Percentiles rank a stretch among this genome's conserved stretches.
These are phyloP conservation scores for Poeciliopsis presidionis DNA, from an alignment of 2,797 vertebrate species.

Conservation along the genomic window DNA sequence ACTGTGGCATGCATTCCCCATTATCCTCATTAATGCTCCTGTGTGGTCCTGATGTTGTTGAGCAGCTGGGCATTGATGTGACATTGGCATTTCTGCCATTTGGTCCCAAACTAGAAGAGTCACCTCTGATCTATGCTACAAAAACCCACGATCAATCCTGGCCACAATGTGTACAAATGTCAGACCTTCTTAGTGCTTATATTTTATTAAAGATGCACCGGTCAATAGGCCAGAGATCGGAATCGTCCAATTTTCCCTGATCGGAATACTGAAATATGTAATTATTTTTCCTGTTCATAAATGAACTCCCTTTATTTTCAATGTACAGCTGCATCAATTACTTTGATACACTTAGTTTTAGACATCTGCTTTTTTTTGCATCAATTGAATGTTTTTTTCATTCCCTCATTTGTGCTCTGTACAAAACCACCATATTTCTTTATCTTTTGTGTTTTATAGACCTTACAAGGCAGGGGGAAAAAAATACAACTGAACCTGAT, in stretches of 20 bases:
- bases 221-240: neutral
- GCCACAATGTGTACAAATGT: constrained; percentile 50
- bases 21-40: constrained; percentile 33
- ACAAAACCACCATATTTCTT: neutral
- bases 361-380: neutral
- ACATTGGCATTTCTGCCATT: constrained; percentile 71
- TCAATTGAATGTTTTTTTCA: neutral
- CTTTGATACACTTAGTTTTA: neutral
- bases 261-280: neutral
- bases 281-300: neutral
- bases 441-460: neutral
- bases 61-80: constrained; percentile 62
- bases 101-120: constrained; percentile 62
- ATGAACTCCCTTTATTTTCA: neutral
- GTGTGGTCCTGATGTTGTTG: constrained; percentile 45
- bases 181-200: constrained; percentile 16
- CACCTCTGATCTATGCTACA: constrained; percentile 64
- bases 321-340: neutral
- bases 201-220: constrained; percentile 1
- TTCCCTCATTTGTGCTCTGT: neutral
- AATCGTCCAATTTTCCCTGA: neutral
- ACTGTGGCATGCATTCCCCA: constrained; percentile 22
- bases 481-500: neutral
- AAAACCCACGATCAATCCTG: constrained; percentile 55
- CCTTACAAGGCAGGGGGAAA: neutral